Evolutionary conservation across 2,797 vertebrate genomes (phyloP), one percentile per base, ranked within the genome.

Genomic region (Anabacerthia variegaticeps): DNA sequence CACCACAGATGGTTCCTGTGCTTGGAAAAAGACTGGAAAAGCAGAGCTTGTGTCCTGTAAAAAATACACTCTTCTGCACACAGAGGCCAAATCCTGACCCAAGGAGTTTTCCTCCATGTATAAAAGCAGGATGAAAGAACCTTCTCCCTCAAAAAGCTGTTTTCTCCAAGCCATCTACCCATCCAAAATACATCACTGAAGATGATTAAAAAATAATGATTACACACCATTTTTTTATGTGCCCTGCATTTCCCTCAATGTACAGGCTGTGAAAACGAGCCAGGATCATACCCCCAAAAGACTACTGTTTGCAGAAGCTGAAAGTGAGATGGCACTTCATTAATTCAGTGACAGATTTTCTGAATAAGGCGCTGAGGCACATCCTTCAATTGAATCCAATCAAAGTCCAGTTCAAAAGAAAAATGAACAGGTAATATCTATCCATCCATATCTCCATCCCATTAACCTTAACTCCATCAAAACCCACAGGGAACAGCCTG

Each of bases 1-100:
- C 88, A 73, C 62, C 73, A 84, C 95, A 95, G 93, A 95, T 94
- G 94, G 95, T 3, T 75, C 58, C 58, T 86, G 1, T 68, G 28
- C 66, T 34, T 24, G 49, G 49, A 68, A 74, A 88, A 69, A 80
- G 26, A 67, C 77, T 0, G 0, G 27, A 43, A 88, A 95, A 94
- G 54, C 37, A 75, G 7, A 36, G 62, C n/a, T 92, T 62, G 30
- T 48, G 30, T 34, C 52, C 69, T 16, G 41, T 20, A 18, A 85
- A 93, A 85, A 69, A 41, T 1, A n/a, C 0, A 24, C 18, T 34
- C 30, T 58, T 36, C 43, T 37, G 41, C 5, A 36, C 6, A n/a
- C 24, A 65, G 14, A 43, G 65, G 54, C 2, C 6, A 48, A 51
- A 77, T 72, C 62, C 43, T n/a, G 74, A 63, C 63, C n/a, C 36